These are phyloP conservation scores for Drosophila setosimentum DNA, from an alignment of 2,888 invertebrate species.

Conservation along the genomic window DNA sequence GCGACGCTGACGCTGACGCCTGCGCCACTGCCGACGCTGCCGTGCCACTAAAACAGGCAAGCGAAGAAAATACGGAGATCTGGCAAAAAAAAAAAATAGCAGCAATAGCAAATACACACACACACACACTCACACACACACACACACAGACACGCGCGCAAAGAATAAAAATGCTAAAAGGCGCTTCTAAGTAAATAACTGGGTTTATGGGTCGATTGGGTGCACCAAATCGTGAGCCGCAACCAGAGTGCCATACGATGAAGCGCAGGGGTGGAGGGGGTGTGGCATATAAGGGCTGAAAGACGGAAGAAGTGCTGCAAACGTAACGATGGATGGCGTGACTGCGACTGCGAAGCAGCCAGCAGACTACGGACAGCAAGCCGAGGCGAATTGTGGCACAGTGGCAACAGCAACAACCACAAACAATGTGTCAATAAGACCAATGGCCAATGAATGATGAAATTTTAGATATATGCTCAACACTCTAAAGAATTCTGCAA, in stretches of 20 bases:
- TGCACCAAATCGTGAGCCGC: constrained; percentile 82
- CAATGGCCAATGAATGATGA: neutral
- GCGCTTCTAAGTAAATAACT: constrained; percentile 83
- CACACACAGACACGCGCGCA: constrained; percentile 15
- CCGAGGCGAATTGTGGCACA: constrained; percentile 11
- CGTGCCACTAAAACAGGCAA: constrained; percentile 51
- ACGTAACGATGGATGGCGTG: constrained; percentile 54
- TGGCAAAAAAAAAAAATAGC: constrained; percentile 18
- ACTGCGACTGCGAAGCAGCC: constrained; percentile 34
- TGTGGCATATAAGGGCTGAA: neutral
- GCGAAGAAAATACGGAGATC: constrained; percentile 49
- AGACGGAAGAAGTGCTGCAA: neutral
- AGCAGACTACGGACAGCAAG: constrained; percentile 8
- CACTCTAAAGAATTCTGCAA: neutral
- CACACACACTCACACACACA: constrained; percentile 8
- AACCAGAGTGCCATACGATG: constrained; percentile 53
- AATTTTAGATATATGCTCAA: neutral
- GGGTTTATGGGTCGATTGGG: constrained; percentile 85
- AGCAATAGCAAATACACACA: constrained; percentile 8
- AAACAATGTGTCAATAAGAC: neutral
- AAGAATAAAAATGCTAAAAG: constrained; percentile 73
- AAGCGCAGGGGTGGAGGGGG: neutral
- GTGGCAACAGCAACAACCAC: constrained; percentile 1
- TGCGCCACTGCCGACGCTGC: constrained; percentile 36
- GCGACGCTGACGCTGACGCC: constrained; percentile 21